Percentiles rank a stretch among this genome's conserved stretches.
Evolutionary conservation across 2,888 invertebrate genomes (phyloP).

Genomic region (Luffia ferchaultella): DNA sequence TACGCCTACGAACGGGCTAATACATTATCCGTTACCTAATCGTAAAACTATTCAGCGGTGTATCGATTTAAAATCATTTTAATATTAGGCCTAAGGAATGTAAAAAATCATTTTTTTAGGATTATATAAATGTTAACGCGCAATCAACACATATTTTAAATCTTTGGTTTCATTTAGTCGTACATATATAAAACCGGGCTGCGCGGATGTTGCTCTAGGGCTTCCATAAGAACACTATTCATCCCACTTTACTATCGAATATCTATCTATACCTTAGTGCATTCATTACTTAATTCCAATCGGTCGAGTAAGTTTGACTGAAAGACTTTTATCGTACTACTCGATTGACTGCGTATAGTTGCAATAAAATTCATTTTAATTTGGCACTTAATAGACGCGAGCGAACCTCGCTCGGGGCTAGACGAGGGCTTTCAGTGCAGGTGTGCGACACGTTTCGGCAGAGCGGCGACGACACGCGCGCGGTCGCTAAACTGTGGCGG

Average conservation of each 20-base stretch:
- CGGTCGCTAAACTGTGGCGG: constrained; percentile 92
- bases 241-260: constrained; percentile 14
- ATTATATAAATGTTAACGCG: constrained; percentile 48
- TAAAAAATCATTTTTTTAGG: constrained; percentile 54
- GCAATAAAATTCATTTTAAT: not conserved
- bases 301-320: too few relatives aligned
- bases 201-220: too few relatives aligned
- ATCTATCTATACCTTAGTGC: not conserved
- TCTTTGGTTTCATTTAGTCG: constrained; percentile 61
- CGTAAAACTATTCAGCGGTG: not conserved
- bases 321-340: not conserved
- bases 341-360: not conserved
- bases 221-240: constrained; percentile 27
- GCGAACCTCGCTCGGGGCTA: not conserved
- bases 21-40: too few relatives aligned
- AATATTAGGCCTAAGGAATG: constrained; percentile 32
- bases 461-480: constrained; percentile 84
- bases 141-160: constrained; percentile 61
- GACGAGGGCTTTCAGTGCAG: constrained; percentile 39
- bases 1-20: not conserved
- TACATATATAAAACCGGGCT: constrained; percentile 48
- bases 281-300: not conserved
- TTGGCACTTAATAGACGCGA: not conserved
- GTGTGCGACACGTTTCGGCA: constrained; percentile 74
- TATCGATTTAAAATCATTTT: not conserved